phyloP scores from a whole-genome alignment of 2,888 invertebrate genomes.

The Drosophila borborema region DNA sequence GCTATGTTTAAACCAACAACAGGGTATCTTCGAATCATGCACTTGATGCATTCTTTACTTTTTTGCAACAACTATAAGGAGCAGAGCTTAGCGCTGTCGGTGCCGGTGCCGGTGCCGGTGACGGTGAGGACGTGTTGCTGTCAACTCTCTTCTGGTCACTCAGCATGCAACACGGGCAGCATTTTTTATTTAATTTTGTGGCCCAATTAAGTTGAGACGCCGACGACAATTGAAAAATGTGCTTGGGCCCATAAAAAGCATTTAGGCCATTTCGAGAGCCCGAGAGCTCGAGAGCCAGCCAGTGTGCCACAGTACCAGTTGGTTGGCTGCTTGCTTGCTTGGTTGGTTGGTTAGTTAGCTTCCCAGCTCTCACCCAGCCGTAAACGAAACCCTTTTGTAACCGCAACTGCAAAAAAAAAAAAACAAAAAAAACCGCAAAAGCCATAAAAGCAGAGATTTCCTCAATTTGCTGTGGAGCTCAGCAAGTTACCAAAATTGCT shows the following conservation, averaged over 20 bases:
- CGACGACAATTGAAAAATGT: constrained; percentile 71
- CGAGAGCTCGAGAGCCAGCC: constrained; percentile 1
- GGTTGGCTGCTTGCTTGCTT: neutral
- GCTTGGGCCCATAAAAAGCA: constrained; percentile 71
- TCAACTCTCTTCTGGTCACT: constrained; percentile 66
- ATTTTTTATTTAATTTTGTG: constrained; percentile 73
- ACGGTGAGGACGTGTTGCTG: constrained; percentile 70
- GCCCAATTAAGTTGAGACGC: constrained; percentile 72
- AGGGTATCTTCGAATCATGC: neutral
- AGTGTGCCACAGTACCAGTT: constrained; percentile 6
- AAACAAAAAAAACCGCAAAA: constrained; percentile 63
- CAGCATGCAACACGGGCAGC: constrained; percentile 63
- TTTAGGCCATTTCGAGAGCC: constrained; percentile 61
- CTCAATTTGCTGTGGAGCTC: constrained; percentile 48
- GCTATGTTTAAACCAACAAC: neutral
- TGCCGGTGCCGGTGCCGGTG: constrained; percentile 17
- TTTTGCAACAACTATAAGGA: constrained; percentile 34
- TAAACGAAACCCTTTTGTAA: constrained; percentile 57
- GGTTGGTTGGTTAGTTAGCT: constrained; percentile 8
- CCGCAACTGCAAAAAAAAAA: constrained; percentile 51
- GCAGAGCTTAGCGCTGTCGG: constrained; percentile 13
- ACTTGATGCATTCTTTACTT: neutral
- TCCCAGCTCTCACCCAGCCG: constrained; percentile 50
- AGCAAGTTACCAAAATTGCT: constrained; percentile 49
- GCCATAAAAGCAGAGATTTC: constrained; percentile 71